Evolutionary conservation across 2,113 vertebrate genomes (phyloP), one percentile per base, ranked within the genome.

Genomic region (Pedetes capensis): DNA sequence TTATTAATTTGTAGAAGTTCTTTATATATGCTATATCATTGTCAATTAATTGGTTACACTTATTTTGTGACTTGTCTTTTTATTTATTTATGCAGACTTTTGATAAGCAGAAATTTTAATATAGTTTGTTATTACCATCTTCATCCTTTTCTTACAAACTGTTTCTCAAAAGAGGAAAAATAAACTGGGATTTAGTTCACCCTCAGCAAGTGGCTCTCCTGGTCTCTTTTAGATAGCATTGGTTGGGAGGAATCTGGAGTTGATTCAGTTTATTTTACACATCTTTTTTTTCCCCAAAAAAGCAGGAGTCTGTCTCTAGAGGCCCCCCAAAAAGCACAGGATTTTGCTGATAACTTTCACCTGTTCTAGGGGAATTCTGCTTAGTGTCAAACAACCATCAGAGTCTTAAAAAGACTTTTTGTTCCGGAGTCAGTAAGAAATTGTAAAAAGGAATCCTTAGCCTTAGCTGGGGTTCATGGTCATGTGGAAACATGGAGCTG

Each of bases 291-390:
- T 27, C 2, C 23, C 79, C 34, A 76, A 88, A 96, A 76, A 88
- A 96, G 91, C 94, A 94, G 78, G 61, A 96, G 95, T 72, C 86
- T 91, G 84, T 96, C 92, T 93, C 96, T 66, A 92, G 92, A 94
- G 96, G 53, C 90, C 74, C 76, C 96, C 93, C 25, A 81, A 95
- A 97, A 96, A 64, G 55, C 74, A 72, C 69, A 66, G 92, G 85
- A 75, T 96, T 93, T 95, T 87, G 92, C 71, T 97, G 96, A 97
- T 96, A 93, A 95, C 94, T 97, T 97, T 97, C 97, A 96, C 96
- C 94, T 97, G 97, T 95, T 96, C 85, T 53, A n/a, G 47, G 53
- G 44, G 83, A 85, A 84, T 95, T 95, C 96, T 96, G 96, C 84
- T 96, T 90, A 82, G 85, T 95, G 68, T 97, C 95, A 95, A 93